These are phyloP conservation scores for Eclectus roratus DNA, from an alignment of 2,113 vertebrate species.

Conservation along the genomic window DNA sequence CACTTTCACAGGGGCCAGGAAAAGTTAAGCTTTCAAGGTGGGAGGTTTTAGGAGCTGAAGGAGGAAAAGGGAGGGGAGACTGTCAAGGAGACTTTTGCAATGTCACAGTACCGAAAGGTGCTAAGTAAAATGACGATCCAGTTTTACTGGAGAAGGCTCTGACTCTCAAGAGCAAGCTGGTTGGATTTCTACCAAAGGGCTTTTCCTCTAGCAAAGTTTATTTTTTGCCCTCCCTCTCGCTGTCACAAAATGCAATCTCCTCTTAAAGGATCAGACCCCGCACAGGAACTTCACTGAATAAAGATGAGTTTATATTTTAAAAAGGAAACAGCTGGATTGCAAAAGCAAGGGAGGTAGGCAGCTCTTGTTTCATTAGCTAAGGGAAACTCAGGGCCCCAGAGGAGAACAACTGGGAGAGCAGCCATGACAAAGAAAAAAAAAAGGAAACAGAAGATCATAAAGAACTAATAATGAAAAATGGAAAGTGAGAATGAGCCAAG, in stretches of 20 bases:
- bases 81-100: constrained; percentile 74
- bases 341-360: constrained; percentile 72
- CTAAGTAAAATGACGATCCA: constrained; percentile 77
- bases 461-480: constrained; percentile 85
- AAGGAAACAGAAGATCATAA: constrained; percentile 80
- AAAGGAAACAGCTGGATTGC: constrained; percentile 91
- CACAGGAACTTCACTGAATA: constrained; percentile 70
- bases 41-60: constrained; percentile 74
- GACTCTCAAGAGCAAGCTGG: constrained; percentile 68
- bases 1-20: constrained; percentile 56
- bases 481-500: constrained; percentile 79
- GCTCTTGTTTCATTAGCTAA: constrained; percentile 77
- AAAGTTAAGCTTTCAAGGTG: constrained; percentile 67
- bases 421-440: constrained; percentile 72
- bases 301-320: constrained; percentile 79
- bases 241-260: constrained; percentile 77
- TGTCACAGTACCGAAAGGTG: constrained; percentile 73
- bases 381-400: constrained; percentile 72
- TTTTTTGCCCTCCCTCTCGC: constrained; percentile 45
- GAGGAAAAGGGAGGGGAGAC: constrained; percentile 69
- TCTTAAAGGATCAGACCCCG: constrained; percentile 70
- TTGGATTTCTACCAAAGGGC: constrained; percentile 78
- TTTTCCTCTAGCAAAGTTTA: constrained; percentile 68
- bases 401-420: constrained; percentile 78
- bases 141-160: constrained; percentile 75